A percentile compares a stretch with the other conserved stretches of the same genome.
Conservation (phyloP, 2,888 invertebrate genomes). For the Onchidella celtica region DNA sequence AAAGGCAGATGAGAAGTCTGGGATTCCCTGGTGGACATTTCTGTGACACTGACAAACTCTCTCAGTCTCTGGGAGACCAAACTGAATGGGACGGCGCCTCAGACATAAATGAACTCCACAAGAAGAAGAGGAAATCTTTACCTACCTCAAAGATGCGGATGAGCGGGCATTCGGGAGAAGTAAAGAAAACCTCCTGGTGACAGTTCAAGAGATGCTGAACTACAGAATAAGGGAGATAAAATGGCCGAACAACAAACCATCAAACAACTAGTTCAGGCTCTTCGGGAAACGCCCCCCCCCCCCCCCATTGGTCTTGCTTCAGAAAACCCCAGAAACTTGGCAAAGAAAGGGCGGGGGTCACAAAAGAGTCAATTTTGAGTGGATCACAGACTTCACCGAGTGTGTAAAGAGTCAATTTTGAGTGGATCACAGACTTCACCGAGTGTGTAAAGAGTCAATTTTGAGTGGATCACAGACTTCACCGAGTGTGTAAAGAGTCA, state of each 20-base stretch:
- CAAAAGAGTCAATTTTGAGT: neutral
- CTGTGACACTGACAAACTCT: constrained; percentile 4
- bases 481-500: too few species aligned
- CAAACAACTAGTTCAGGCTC: neutral
- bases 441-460: too few species aligned
- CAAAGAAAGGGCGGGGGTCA: neutral
- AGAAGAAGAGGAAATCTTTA: constrained; percentile 6
- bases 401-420: too few species aligned
- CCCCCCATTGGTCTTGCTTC: neutral
- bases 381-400: neutral
- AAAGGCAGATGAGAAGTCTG: constrained; percentile 1
- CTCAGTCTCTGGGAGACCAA: constrained; percentile 7
- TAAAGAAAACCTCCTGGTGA: neutral
- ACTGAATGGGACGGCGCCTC: neutral
- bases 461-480: too few species aligned
- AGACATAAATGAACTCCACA: neutral
- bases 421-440: too few species aligned
- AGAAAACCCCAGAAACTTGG: neutral
- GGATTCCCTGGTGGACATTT: constrained; percentile 32
- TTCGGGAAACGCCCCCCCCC: neutral
- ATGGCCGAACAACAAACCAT: neutral
- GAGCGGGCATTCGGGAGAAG: neutral
- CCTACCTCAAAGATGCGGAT: neutral
- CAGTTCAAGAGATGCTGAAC: constrained; percentile 5
- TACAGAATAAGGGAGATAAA: neutral